Evolutionary conservation across 1,140 invertebrate genomes (phyloP).

Genomic region (Bicyclus anynana): DNA sequence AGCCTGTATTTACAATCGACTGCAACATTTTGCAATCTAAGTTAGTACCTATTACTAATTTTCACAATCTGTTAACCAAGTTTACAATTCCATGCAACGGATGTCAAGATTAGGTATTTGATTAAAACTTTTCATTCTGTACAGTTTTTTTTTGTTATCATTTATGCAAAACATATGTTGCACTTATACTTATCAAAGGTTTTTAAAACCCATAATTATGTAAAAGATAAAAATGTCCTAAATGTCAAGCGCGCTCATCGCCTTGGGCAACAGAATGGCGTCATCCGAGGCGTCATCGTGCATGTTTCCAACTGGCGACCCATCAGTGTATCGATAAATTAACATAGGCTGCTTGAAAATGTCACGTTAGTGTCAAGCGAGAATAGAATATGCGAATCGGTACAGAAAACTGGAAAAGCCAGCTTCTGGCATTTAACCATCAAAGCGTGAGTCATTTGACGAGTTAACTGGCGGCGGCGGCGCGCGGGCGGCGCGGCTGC

Average conservation of each 20-base stretch:
- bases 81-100: neutral
- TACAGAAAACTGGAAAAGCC: conserved; percentile 72
- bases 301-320: neutral
- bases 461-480: conserved; percentile 64
- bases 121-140: neutral
- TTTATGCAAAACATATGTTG: too few relatives aligned
- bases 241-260: neutral
- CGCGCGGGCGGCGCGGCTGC: conserved; percentile 53
- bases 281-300: neutral
- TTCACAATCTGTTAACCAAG: conserved; percentile 5
- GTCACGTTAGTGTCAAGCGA: conserved; percentile 37
- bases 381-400: conserved; percentile 64
- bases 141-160: neutral
- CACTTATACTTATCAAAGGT: too few relatives aligned
- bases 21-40: conserved; percentile 12
- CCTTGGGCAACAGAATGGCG: neutral
- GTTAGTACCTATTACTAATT: conserved; percentile 1
- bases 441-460: conserved; percentile 72
- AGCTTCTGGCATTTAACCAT: conserved; percentile 71
- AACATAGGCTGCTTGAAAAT: conserved; percentile 33
- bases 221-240: neutral
- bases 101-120: neutral
- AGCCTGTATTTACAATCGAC: conserved; percentile 7
- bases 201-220: too few relatives aligned
- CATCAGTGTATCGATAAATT: conserved; percentile 27